phyloP scores from a whole-genome alignment of 1,140 invertebrate genomes.

The Amyelois transitella region DNA sequence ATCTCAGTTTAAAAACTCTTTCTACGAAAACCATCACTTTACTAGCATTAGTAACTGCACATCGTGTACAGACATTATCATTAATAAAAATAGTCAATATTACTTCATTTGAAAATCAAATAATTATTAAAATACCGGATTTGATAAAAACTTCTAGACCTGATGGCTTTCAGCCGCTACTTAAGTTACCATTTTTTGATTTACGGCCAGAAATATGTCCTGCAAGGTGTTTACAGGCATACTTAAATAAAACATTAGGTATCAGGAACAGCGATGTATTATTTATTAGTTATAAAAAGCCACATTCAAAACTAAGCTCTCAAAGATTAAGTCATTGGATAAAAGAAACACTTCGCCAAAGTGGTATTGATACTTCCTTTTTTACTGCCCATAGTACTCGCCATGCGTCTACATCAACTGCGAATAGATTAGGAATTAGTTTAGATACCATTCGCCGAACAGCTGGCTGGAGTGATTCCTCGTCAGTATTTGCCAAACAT shows the following conservation, averaged over 20 bases:
- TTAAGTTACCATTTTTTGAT: neutral
- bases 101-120: neutral
- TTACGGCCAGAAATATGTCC: neutral
- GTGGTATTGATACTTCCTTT: too few species aligned
- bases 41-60: neutral
- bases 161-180: neutral
- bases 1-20: neutral
- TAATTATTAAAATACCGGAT: neutral
- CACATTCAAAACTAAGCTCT: neutral
- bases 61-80: conserved; percentile 3
- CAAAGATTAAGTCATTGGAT: neutral
- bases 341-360: too few species aligned
- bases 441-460: too few species aligned
- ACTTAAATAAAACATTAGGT: neutral
- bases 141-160: neutral
- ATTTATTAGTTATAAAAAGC: neutral
- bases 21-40: neutral
- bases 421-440: too few species aligned
- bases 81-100: neutral
- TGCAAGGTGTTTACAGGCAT: neutral
- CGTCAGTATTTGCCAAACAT: too few species aligned
- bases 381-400: too few species aligned
- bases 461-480: too few species aligned
- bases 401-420: too few species aligned
- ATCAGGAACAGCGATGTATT: neutral